Base-by-base conservation (phyloP, 2,888 invertebrate genomes). In the Cyclophora punctaria region DNA sequence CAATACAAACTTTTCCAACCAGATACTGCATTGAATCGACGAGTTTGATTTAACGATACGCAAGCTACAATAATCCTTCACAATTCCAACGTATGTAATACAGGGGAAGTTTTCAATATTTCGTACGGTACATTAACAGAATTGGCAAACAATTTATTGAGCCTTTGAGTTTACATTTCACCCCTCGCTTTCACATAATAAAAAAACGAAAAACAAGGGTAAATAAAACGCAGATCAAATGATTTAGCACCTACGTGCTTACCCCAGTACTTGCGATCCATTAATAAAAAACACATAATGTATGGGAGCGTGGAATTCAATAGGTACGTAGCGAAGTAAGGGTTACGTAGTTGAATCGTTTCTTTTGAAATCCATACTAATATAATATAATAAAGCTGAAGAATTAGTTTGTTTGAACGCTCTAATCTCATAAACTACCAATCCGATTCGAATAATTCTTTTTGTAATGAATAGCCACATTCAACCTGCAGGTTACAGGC, bases 251-350 rank as follows among this genome's bases (percentile, higher is more conserved):
- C 69, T 52, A 59, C 57, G 46, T 48, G 50, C 48, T 52, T 51
- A 37, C 51, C 53, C 44, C 6, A 44, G 34, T 20, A 34, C 34
- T 44, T 44, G 40, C 49, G 59, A 59, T 62, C 69, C 74, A 75
- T 75, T 76, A 74, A 74, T 73, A 74, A 71, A 73, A 62, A 57
- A 74, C 64, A 71, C 69, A 67, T 70, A 52, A 69, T 60, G 59
- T 62, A 33, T 6, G 4, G 5, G 6, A 33, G 44, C 6, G 3
- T 44, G 33, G 6, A 44, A 44, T 44, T 44, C 33, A 44, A 44
- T 44, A 20, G 20, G 20, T 20, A 20, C 20, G 20, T 20, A 20
- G 20, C 20, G 20, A 20, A 20, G 20, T 20, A 20, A 20, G 20
- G 20, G 20, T 20, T 20, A 20, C 20, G 20, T 20, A 20, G 20